Base-by-base conservation (phyloP, 1,140 invertebrate genomes). In the Atopsyche davidsoni region DNA sequence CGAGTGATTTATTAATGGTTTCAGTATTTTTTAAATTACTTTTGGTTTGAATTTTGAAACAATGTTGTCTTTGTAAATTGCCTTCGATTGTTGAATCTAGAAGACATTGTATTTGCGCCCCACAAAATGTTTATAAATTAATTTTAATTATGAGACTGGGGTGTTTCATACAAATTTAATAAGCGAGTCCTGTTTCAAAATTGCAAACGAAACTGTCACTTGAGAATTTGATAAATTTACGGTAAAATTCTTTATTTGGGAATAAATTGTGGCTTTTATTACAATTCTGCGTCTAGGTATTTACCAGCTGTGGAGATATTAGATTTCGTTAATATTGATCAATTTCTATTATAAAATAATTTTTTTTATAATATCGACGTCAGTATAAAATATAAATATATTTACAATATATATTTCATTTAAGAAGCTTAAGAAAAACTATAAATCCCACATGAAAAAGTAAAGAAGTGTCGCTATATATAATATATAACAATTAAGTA, bases 131-230 rank as follows among this genome's bases (percentile, higher is more conserved):
- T 28, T 28, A 7, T 28, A 28, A 28, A 7, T 28, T 6, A 28
- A 28, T 28, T 28, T 28, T 28, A 28, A 28, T 7, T 7, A 28
- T 6, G n/a, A n/a, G 6, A n/a, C n/a, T n/a, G 24, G 6, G 24
- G 24, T 7, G 24, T 24, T 35, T 46, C 44, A 23, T 19, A n/a
- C 14, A 31, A 47, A 46, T 46, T 53, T 53, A 53, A 53, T 46
- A 46, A 53, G 44, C 16, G 39, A 41, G 42, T 46, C 36, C 42
- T 19, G 38, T 53, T 35, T 53, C 44, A 47, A 53, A 53, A 53
- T 46, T 46, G 36, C 43, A 53, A 46, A 53, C 41, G 51, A 53
- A 46, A 46, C 51, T 53, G 51, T 53, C 51, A 53, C 51, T 53
- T 36, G 51, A 47, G 36, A 41, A 47, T 53, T 46, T 53, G 51